Conservation (phyloP, 2,888 invertebrate species). For the Plutella xylostella region DNA sequence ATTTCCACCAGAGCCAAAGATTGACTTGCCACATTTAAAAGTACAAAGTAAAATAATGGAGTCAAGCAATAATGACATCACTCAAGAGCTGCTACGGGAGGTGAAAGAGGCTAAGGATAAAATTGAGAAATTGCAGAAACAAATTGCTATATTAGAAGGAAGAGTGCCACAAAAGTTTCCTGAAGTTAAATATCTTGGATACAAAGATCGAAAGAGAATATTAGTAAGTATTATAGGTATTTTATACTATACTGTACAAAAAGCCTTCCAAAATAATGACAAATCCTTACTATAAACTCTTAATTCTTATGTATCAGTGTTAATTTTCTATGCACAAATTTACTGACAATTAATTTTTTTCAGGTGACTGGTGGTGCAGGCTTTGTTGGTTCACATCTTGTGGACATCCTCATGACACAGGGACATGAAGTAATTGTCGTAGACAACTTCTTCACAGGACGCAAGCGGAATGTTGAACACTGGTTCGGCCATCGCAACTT, state of each 20-base stretch:
- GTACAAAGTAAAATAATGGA: slow-evolving; percentile 30
- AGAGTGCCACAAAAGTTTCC: slow-evolving; percentile 87
- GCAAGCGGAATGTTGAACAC: slow-evolving; percentile 97
- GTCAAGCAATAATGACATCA: slow-evolving; percentile 18
- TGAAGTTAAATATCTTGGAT: slow-evolving; percentile 91
- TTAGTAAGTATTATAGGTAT: slow-evolving; percentile 79
- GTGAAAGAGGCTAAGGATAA: slow-evolving; percentile 73
- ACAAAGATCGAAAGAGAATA: slow-evolving; percentile 92
- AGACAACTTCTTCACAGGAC: slow-evolving; percentile 98
- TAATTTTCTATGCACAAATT: too few species aligned
- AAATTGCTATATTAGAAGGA: slow-evolving; percentile 77
- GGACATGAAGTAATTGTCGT: slow-evolving; percentile 97
- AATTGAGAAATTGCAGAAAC: slow-evolving; percentile 77
- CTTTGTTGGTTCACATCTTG: slow-evolving; percentile 98
- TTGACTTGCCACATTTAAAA: slow-evolving; percentile 21
- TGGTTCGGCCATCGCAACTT: slow-evolving; percentile 99
- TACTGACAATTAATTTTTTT: too few species aligned
- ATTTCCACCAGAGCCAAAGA: slow-evolving; percentile 35
- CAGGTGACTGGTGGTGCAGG: slow-evolving; percentile 96
- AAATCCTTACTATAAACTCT: too few species aligned
- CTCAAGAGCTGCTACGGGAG: slow-evolving; percentile 49
- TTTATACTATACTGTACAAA: too few species aligned
- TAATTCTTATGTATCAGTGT: too few species aligned
- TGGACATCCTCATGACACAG: slow-evolving; percentile 93
- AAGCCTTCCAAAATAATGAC: too few species aligned